phyloP scores from a whole-genome alignment of 2,888 invertebrate genomes.

The Auanema freiburgensis region DNA sequence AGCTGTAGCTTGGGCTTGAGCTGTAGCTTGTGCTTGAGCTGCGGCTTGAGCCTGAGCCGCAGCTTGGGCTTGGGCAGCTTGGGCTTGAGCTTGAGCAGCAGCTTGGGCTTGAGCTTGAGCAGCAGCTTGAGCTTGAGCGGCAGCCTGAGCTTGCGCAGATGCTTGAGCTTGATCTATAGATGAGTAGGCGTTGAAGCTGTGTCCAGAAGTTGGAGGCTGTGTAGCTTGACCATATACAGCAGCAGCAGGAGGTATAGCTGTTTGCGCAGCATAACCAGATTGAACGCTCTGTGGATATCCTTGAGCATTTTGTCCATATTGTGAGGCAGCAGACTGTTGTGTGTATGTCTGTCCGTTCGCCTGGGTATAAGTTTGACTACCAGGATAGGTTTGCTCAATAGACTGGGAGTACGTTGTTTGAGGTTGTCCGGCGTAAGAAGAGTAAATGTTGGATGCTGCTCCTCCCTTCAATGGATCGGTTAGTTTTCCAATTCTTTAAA shows the following conservation, averaged over 20 bases:
- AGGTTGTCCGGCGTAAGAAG: slow-evolving; percentile 9
- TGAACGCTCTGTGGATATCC: slow-evolving; percentile 1
- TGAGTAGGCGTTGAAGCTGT: not conserved
- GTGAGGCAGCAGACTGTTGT: not conserved
- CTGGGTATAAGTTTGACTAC: too few species aligned
- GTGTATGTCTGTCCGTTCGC: too few species aligned
- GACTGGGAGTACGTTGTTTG: not conserved
- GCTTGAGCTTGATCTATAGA: not conserved
- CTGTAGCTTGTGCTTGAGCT: not conserved
- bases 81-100: slow-evolving; percentile 6
- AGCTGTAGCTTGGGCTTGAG: slow-evolving; percentile 8
- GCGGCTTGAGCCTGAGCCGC: slow-evolving; percentile 10
- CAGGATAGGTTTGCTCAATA: too few species aligned
- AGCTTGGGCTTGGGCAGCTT: not conserved
- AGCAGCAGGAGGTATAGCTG: slow-evolving; percentile 5
- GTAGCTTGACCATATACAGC: slow-evolving; percentile 5
- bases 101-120: not conserved
- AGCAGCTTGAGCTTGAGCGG: not conserved
- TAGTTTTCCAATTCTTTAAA: not conserved
- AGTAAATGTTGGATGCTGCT: slow-evolving; percentile 10
- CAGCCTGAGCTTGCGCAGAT: not conserved
- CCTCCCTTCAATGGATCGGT: slow-evolving; percentile 13
- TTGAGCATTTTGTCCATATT: slow-evolving; percentile 2
- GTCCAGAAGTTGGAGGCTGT: not conserved
- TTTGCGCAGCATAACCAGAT: not conserved